These are phyloP conservation scores for Phenganax marumi DNA, from an alignment of 92 coral and sea anemone species.

Conservation along the genomic window DNA sequence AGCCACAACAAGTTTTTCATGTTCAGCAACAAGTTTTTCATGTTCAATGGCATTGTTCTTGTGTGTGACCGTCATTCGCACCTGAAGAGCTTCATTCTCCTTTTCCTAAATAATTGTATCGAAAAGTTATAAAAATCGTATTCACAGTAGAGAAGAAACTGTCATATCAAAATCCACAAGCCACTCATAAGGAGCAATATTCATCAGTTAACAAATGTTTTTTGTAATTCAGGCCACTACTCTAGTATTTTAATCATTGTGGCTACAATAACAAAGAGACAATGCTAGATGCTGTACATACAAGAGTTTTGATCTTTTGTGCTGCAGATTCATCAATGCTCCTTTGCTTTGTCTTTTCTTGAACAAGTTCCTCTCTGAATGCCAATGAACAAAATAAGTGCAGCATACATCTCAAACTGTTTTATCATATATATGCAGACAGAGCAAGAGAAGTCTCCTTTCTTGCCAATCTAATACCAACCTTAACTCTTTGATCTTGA, in stretches of 20 bases:
- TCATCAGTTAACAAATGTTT: neutral
- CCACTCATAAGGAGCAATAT: too few relatives aligned
- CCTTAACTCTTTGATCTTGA: conserved; percentile 82
- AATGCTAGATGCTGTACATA: conserved; percentile 9
- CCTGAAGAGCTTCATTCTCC: conserved; percentile 89
- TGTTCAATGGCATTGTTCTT: conserved; percentile 73
- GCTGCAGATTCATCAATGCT: conserved; percentile 65
- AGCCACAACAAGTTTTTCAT: conserved; percentile 50
- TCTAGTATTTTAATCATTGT: too few relatives aligned
- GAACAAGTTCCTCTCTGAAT: conserved; percentile 79
- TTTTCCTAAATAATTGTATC: conserved; percentile 60
- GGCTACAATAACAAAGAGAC: too few relatives aligned
- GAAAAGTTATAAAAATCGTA: neutral
- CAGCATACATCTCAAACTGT: neutral
- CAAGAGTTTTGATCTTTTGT: conserved; percentile 82
- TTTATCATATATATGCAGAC: neutral
- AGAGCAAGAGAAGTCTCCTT: neutral
- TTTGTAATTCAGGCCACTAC: too few relatives aligned
- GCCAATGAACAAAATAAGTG: neutral
- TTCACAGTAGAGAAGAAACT: neutral
- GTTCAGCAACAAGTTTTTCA: conserved; percentile 61
- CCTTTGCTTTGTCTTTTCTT: conserved; percentile 72
- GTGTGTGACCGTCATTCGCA: conserved; percentile 90
- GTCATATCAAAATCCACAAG: neutral
- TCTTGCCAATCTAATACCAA: conserved; percentile 18